Conservation (phyloP, 2,113 vertebrate genomes). For the Symphodus melops region DNA sequence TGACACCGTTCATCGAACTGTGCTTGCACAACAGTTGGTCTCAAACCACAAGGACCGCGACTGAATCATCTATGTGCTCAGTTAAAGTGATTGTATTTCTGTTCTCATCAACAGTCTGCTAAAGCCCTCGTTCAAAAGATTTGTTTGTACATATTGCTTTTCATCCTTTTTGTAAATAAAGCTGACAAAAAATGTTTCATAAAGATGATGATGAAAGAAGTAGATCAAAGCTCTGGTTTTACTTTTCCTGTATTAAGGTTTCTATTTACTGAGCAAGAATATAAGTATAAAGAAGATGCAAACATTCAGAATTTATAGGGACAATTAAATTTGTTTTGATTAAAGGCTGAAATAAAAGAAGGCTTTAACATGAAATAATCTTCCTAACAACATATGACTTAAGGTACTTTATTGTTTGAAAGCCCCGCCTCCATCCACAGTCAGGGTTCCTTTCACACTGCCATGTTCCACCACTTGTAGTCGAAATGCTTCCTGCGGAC, state of each 20-base stretch:
- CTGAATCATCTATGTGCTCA: slow-evolving; percentile 53
- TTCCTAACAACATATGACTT: no score
- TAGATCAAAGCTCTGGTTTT: neutral
- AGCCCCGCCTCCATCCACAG: no score
- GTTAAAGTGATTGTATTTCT: slow-evolving; percentile 79
- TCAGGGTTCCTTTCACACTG: slow-evolving; percentile 70
- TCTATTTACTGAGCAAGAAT: neutral
- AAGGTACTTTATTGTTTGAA: neutral
- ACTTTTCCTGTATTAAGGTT: neutral
- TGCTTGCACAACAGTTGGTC: slow-evolving; percentile 40
- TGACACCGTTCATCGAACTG: slow-evolving; percentile 40
- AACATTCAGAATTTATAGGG: no score
- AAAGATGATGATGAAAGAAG: slow-evolving; percentile 54
- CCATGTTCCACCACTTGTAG: slow-evolving; percentile 91
- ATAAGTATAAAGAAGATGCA: neutral
- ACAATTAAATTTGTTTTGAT: no score
- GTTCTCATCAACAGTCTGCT: slow-evolving; percentile 66
- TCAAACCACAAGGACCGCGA: slow-evolving; percentile 30
- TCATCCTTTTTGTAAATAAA: slow-evolving; percentile 75
- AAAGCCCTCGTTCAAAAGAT: slow-evolving; percentile 64
- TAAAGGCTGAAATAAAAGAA: neutral
- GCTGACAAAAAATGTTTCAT: slow-evolving; percentile 65
- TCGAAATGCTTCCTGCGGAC: slow-evolving; percentile 85
- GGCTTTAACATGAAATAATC: neutral
- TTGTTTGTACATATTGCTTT: slow-evolving; percentile 74